These are phyloP conservation scores for Taenioides sp. DNA, from an alignment of 2,797 vertebrate genomes.

Conservation along the genomic window DNA sequence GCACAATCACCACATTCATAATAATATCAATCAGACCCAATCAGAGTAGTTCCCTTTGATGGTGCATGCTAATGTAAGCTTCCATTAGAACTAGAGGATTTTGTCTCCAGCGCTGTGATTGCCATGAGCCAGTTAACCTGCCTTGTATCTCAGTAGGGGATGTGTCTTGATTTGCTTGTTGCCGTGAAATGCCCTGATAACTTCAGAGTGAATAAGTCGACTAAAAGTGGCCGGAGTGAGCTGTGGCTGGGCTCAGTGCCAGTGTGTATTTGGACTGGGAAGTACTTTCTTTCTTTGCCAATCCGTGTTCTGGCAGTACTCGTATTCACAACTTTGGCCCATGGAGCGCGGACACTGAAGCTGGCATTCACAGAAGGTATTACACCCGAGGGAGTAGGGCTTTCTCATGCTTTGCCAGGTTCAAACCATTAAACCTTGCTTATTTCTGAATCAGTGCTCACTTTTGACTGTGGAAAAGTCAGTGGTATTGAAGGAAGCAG, in stretches of 20 bases:
- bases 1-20: conserved; percentile 57
- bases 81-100: conserved; percentile 55
- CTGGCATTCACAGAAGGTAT: conserved; percentile 47
- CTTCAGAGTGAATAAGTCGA: conserved; percentile 55
- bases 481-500: neutral
- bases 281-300: conserved; percentile 59
- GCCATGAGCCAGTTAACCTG: conserved; percentile 65
- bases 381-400: neutral
- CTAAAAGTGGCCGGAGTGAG: conserved; percentile 45
- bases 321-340: conserved; percentile 45
- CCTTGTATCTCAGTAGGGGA: conserved; percentile 38
- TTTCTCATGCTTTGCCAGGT: conserved; percentile 25
- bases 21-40: conserved; percentile 71
- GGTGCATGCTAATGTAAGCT: conserved; percentile 55
- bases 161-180: conserved; percentile 57
- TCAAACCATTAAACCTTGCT: conserved; percentile 35
- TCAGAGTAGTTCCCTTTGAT: conserved; percentile 47
- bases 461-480: conserved; percentile 1
- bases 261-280: conserved; percentile 38
- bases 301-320: conserved; percentile 52
- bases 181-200: conserved; percentile 46
- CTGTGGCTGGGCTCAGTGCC: conserved; percentile 51
- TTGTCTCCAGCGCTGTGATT: conserved; percentile 52
- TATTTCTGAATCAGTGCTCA: neutral
- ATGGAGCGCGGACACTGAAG: conserved; percentile 42